phyloP scores from a whole-genome alignment of 2,888 invertebrate species.

The Lasioglossum villosulum region DNA sequence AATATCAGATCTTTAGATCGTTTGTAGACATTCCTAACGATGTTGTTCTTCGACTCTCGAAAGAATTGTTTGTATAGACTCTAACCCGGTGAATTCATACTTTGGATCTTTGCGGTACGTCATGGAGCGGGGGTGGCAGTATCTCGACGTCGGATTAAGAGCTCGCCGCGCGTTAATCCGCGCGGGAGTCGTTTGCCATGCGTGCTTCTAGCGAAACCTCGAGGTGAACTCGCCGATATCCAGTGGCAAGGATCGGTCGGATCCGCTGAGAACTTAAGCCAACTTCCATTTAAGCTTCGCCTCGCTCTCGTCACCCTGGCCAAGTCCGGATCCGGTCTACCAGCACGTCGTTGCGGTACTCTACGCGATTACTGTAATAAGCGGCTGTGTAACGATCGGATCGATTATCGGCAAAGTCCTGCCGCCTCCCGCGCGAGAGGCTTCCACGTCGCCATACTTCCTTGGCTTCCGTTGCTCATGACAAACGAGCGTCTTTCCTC shows the following conservation, averaged over 20 bases:
- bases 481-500: constrained; percentile 9
- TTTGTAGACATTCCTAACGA: no score
- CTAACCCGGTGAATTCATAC: not conserved
- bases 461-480: not conserved
- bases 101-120: not conserved
- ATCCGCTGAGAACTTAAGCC: constrained; percentile 67
- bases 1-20: no score
- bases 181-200: constrained; percentile 65
- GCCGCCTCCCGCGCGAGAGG: not conserved
- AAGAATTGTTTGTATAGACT: not conserved
- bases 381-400: constrained; percentile 45
- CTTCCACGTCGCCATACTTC: not conserved
- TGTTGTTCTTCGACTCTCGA: not conserved
- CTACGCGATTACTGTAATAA: constrained; percentile 55
- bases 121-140: constrained; percentile 19
- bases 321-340: constrained; percentile 51
- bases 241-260: constrained; percentile 57
- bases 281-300: constrained; percentile 64
- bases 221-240: constrained; percentile 61
- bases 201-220: constrained; percentile 46
- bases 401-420: constrained; percentile 40
- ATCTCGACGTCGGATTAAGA: constrained; percentile 64
- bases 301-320: constrained; percentile 21
- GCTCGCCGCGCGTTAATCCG: constrained; percentile 61
- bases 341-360: constrained; percentile 60